Evolutionary conservation across 2,113 vertebrate species (phyloP).

Genomic region (Phylloscopus trochilus): DNA sequence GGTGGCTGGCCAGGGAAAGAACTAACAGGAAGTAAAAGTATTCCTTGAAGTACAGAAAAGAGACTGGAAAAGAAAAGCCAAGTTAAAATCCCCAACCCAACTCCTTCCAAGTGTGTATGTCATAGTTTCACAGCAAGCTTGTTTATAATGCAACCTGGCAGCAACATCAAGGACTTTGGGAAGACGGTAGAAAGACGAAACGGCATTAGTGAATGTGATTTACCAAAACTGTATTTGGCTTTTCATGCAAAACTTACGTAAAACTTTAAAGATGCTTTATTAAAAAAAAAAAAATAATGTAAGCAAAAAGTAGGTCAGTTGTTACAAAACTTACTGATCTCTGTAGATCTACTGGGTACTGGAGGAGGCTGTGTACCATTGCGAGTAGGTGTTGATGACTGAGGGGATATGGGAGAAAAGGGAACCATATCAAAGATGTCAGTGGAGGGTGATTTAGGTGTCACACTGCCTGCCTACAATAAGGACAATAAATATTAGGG

Average conservation of each 20-base stretch:
- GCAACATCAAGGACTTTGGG: neutral
- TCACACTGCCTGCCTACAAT: slow-evolving; percentile 84
- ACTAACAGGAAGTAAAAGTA: neutral
- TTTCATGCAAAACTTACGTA: neutral
- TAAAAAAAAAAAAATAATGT: neutral
- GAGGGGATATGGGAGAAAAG: slow-evolving; percentile 87
- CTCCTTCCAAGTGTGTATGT: neutral
- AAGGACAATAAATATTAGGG: slow-evolving; percentile 63
- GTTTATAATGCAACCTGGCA: neutral
- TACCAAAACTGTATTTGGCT: neutral
- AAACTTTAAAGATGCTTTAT: neutral
- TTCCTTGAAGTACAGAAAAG: neutral
- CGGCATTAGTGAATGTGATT: neutral
- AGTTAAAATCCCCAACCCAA: neutral
- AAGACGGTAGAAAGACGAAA: neutral
- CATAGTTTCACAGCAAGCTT: neutral
- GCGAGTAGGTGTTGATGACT: slow-evolving; percentile 82
- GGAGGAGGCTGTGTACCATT: slow-evolving; percentile 89
- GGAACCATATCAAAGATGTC: slow-evolving; percentile 99
- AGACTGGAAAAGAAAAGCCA: slow-evolving; percentile 1
- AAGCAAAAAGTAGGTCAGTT: slow-evolving; percentile 39
- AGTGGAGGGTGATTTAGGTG: slow-evolving; percentile 82
- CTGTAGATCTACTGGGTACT: slow-evolving; percentile 83
- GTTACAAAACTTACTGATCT: slow-evolving; percentile 82
- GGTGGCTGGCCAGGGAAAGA: neutral